Evolutionary conservation across 2,113 vertebrate genomes (phyloP), one percentile per base, ranked within the genome.

Genomic region (Caranx ignobilis): DNA sequence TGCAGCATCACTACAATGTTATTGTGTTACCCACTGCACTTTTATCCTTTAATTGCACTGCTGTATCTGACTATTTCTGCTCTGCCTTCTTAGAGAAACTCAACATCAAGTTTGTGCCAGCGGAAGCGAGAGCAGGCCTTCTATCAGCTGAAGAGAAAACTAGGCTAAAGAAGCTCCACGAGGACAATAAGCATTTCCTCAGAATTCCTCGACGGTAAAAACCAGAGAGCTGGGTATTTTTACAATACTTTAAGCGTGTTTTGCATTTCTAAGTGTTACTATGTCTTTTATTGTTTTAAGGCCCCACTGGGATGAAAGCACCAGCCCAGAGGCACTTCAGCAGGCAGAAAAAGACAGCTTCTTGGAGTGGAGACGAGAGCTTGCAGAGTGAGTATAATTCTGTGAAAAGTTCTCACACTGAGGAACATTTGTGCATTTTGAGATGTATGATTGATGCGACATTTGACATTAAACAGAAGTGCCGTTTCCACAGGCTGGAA

Each of bases 311-410:
- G 94, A 98, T 88, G 94, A 94, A 88, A 94, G 88, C 67, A 99
- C 97, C 52, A 98, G 96, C 26, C 82, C 96, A 0, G 97, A 97
- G 15, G 92, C 89, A n/a, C 94, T 99, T 79, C 94, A 96, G 54
- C 95, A 95, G 68, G 91, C 96, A 1, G 98, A 99, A 91, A 96
- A 95, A 73, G 97, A 98, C 37, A 96, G 88, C 84, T 99, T 99
- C 87, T 95, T 99, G 0, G 91, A 95, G 74, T 99, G 98, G 98
- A 97, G 98, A 55, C 93, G 98, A 65, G 94, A 95, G 39, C 96
- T 99, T 81, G 98, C 95, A 60, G 60, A 91, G 98, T 99, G 31
- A n/a, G 89, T 59, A 47, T 15, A 64, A 26, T 34, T 83, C 21
- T 65, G 2, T 21, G 2, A 54, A 37, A 63, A 0, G 2, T 11